Conservation (phyloP, 53 echinoderm and acorn worm species). For the Antedon mediterranea region DNA sequence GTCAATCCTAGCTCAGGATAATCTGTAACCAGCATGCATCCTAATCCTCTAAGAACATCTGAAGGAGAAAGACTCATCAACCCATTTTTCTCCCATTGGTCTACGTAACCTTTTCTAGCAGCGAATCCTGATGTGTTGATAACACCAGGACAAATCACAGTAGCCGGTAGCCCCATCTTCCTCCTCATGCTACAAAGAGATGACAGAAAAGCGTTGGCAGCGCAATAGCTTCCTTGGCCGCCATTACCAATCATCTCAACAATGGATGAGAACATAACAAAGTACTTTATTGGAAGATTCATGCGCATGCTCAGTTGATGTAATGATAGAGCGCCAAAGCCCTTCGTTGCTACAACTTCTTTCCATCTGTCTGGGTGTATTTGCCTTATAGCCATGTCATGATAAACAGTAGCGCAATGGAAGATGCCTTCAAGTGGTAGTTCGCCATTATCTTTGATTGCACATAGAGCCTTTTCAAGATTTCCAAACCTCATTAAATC, state of each 20-base stretch:
- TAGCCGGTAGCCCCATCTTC: conserved; percentile 81
- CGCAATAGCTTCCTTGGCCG: conserved; percentile 82
- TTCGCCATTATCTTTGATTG: conserved; percentile 67
- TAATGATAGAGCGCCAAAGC: conserved; percentile 68
- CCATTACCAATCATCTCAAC: conserved; percentile 85
- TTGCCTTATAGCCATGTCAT: conserved; percentile 51
- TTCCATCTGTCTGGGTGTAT: conserved; percentile 72
- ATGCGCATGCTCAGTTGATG: conserved; percentile 72
- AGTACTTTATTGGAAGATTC: conserved; percentile 67
- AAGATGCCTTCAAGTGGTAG: conserved; percentile 77
- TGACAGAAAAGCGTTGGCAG: conserved; percentile 75
- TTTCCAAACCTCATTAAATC: conserved; percentile 60
- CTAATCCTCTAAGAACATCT: conserved; percentile 75
- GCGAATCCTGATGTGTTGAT: conserved; percentile 84
- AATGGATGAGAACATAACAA: conserved; percentile 92
- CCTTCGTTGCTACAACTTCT: conserved; percentile 80
- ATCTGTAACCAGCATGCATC: conserved; percentile 71
- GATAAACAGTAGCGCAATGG: conserved; percentile 72
- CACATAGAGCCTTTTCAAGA: conserved; percentile 66
- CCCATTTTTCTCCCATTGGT: conserved; percentile 79
- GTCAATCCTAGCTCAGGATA: conserved; percentile 73
- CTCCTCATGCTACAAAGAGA: conserved; percentile 52
- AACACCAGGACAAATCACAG: conserved; percentile 72
- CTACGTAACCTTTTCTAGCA: conserved; percentile 65
- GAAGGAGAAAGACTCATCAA: conserved; percentile 78